Evolutionary conservation across 2,888 invertebrate species (phyloP).

Genomic region (Mamestra brassicae): DNA sequence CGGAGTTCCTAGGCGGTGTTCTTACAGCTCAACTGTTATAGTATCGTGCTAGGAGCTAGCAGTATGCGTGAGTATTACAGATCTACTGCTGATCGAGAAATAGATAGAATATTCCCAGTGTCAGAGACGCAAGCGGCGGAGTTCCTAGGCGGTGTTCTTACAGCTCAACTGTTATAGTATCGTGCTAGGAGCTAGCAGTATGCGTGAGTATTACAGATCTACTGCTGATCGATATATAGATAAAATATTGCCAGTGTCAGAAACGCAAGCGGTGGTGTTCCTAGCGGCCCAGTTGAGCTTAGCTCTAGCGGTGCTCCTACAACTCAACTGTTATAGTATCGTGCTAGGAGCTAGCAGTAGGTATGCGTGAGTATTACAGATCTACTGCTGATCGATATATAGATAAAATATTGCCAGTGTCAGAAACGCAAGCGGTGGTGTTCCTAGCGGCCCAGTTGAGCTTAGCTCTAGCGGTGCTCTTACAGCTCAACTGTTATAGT

Average conservation of each 20-base stretch:
- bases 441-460: conserved; percentile 96
- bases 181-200: conserved; percentile 93
- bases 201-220: too few relatives aligned
- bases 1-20: conserved; percentile 95
- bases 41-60: conserved; percentile 95
- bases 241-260: conserved; percentile 87
- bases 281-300: conserved; percentile 95
- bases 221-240: too few relatives aligned
- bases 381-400: too few relatives aligned
- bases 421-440: too few relatives aligned
- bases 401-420: too few relatives aligned
- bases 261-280: conserved; percentile 95
- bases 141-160: conserved; percentile 96
- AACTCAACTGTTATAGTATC: conserved; percentile 97
- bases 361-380: too few relatives aligned
- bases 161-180: conserved; percentile 98
- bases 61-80: too few relatives aligned
- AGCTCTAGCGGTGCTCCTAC: conserved; percentile 96
- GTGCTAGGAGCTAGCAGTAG: conserved; percentile 93
- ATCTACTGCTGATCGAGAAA: too few relatives aligned
- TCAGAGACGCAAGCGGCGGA: conserved; percentile 93
- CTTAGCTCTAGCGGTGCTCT: conserved; percentile 94
- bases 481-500: conserved; percentile 98
- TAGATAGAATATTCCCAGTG: conserved; percentile 82
- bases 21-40: conserved; percentile 97